Evolutionary conservation across 2,888 invertebrate genomes (phyloP).

Genomic region (Dichetophora obliterata): DNA sequence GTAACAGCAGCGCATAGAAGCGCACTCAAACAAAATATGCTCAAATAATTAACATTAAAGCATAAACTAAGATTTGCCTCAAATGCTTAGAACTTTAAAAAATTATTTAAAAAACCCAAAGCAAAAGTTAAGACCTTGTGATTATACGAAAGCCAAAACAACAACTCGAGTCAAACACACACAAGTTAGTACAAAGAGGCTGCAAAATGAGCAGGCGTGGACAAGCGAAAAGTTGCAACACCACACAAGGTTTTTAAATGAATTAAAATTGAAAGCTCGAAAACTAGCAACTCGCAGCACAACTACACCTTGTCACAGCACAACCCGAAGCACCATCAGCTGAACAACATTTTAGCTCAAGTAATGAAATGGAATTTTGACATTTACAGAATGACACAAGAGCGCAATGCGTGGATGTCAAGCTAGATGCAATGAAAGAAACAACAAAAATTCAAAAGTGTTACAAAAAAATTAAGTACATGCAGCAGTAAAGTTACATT

Average conservation of each 20-base stretch:
- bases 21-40: no score
- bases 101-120: no score
- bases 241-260: not conserved
- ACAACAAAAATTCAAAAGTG: not conserved
- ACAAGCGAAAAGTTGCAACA: not conserved
- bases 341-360: conserved; percentile 1
- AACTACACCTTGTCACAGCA: not conserved
- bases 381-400: conserved; percentile 19
- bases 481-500: not conserved
- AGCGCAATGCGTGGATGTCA: conserved; percentile 6
- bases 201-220: not conserved
- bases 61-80: no score
- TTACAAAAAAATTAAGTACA: not conserved
- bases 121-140: no score
- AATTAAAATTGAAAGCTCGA: conserved; percentile 16
- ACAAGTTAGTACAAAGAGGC: not conserved
- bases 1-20: not conserved
- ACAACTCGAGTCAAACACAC: no score
- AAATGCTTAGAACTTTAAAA: no score
- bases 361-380: conserved; percentile 32
- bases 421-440: not conserved
- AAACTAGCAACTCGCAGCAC: no score
- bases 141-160: no score
- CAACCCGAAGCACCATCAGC: not conserved
- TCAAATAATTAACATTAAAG: no score